phyloP scores from a whole-genome alignment of 2,113 vertebrate species.

The Felis catus region F.catus_Fca126_mat1.0 CM031414.1:121353001-121353500 shows the following conservation, averaged over 20 bases:
- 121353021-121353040: neutral
- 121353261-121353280: constrained; percentile 41
- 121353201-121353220: neutral
- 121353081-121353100: constrained; percentile 1
- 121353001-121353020: neutral
- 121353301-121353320: neutral
- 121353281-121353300: neutral
- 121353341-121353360: neutral
- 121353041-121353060: neutral
- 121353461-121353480: constrained; percentile 13
- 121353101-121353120: neutral
- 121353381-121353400: neutral
- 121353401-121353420: neutral
- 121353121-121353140: neutral
- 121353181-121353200: neutral
- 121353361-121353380: constrained; percentile 28
- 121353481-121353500: constrained; percentile 35
- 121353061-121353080: neutral
- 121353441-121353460: neutral
- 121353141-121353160: neutral
- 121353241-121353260: neutral
- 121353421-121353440: neutral
- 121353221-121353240: constrained; percentile 17
- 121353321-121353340: neutral
- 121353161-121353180: neutral